Percentiles rank a stretch among this genome's conserved stretches.
These are phyloP conservation scores for Nemurella pictetii DNA, from an alignment of 2,888 invertebrate species.

Conservation along the genomic window DNA sequence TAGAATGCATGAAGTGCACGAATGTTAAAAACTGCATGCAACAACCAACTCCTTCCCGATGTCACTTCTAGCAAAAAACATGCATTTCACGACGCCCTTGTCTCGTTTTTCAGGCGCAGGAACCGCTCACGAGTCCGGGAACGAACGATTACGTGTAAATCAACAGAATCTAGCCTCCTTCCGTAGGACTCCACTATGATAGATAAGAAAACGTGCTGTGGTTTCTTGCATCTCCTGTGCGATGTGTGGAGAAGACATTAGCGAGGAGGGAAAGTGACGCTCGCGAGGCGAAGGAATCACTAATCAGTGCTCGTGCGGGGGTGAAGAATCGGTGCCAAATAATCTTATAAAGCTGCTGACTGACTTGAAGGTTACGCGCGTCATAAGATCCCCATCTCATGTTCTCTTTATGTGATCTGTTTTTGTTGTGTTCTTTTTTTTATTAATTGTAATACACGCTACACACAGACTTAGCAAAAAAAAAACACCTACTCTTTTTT, in stretches of 20 bases:
- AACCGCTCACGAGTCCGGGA: conserved; percentile 78
- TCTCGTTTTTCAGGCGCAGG: conserved; percentile 70
- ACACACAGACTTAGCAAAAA: neutral
- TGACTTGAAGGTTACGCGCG: neutral
- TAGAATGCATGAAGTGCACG: no score
- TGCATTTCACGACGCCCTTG: no score
- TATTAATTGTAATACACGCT: neutral
- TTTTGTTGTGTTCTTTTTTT: neutral
- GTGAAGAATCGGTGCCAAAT: conserved; percentile 28
- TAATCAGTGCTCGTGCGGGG: conserved; percentile 3
- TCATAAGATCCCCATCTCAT: neutral
- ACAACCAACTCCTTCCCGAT: no score
- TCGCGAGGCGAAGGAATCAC: neutral
- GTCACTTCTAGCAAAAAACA: no score
- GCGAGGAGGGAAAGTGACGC: conserved; percentile 2
- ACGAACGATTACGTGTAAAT: conserved; percentile 77
- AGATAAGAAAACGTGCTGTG: conserved; percentile 10
- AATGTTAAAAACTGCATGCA: no score
- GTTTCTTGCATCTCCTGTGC: neutral
- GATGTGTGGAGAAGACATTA: neutral
- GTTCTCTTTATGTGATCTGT: conserved; percentile 30
- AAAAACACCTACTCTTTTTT: neutral
- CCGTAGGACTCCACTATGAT: conserved; percentile 1
- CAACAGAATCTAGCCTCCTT: conserved; percentile 12
- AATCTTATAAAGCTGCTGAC: neutral